phyloP scores from a whole-genome alignment of 1,140 invertebrate genomes.

The silkworm (Bombyx mori) region DNA sequence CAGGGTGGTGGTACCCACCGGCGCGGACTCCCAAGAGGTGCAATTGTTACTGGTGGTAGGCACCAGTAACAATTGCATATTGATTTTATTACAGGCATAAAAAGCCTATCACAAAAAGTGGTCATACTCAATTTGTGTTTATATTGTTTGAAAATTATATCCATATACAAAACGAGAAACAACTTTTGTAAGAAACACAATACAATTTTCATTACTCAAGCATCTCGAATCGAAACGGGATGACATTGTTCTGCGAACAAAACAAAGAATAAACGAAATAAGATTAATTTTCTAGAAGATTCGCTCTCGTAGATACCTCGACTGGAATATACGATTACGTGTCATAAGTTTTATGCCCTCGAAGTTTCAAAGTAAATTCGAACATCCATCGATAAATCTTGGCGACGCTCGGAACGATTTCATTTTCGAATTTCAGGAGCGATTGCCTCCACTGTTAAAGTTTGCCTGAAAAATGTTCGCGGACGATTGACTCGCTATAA shows the following conservation, averaged over 20 bases:
- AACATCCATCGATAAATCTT: constrained; percentile 71
- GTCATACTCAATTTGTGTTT: constrained; percentile 56
- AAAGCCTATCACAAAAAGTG: too few species aligned
- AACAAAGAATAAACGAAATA: constrained; percentile 22
- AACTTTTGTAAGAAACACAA: constrained; percentile 38
- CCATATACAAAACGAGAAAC: constrained; percentile 38
- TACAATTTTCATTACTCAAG: neutral
- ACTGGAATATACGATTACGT: constrained; percentile 66
- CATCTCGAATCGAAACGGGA: constrained; percentile 1
- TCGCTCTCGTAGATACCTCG: constrained; percentile 30
- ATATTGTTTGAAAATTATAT: constrained; percentile 51
- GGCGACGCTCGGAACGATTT: constrained; percentile 67
- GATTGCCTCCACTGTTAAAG: constrained; percentile 70
- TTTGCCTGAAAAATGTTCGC: constrained; percentile 70
- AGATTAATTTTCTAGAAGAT: constrained; percentile 28
- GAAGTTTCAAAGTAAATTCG: constrained; percentile 70
- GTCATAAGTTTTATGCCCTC: constrained; percentile 68
- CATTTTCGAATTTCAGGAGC: constrained; percentile 71
- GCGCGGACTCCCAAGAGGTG: too few species aligned
- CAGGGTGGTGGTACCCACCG: too few species aligned
- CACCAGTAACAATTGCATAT: too few species aligned
- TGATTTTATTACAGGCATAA: too few species aligned
- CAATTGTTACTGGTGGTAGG: too few species aligned
- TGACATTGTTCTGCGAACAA: constrained; percentile 8
- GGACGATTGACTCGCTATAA: constrained; percentile 69